Percentiles rank a stretch among this genome's conserved stretches.
Conservation (phyloP, 2,113 vertebrate species). For the Istiophorus platypterus region DNA sequence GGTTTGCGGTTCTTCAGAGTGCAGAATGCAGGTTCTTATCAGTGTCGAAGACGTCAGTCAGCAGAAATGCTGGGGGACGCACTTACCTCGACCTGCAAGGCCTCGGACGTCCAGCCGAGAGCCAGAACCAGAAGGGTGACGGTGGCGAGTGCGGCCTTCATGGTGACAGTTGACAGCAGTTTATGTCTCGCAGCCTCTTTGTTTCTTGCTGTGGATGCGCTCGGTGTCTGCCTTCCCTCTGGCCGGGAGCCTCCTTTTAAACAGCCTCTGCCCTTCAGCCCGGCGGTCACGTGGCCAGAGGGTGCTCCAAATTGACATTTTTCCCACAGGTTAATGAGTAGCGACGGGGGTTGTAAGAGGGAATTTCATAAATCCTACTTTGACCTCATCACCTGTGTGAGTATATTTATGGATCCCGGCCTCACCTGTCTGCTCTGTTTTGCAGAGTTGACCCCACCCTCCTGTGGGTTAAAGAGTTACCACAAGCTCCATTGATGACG, state of each 20-base stretch:
- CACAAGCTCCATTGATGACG: neutral
- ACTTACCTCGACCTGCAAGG: slow-evolving; percentile 82
- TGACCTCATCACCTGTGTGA: slow-evolving; percentile 63
- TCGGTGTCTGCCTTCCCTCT: slow-evolving; percentile 52
- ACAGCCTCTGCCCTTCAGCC: neutral
- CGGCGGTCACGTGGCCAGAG: slow-evolving; percentile 50
- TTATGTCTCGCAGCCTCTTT: slow-evolving; percentile 19
- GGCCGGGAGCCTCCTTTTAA: slow-evolving; percentile 73
- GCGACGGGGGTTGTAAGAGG: slow-evolving; percentile 63
- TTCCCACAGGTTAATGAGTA: slow-evolving; percentile 83
- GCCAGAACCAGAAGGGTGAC: slow-evolving; percentile 68
- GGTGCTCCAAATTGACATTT: slow-evolving; percentile 50
- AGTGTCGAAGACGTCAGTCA: no score
- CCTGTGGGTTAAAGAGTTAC: slow-evolving; percentile 59
- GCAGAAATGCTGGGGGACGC: neutral
- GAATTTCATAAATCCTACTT: slow-evolving; percentile 78
- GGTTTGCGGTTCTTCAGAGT: no score
- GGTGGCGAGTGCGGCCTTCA: slow-evolving; percentile 77
- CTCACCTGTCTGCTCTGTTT: neutral
- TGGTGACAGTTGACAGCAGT: slow-evolving; percentile 46
- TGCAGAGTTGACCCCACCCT: slow-evolving; percentile 4
- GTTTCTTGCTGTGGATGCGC: slow-evolving; percentile 36
- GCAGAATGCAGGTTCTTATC: no score
- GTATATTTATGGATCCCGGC: slow-evolving; percentile 64
- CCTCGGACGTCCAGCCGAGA: slow-evolving; percentile 70